These are phyloP conservation scores for Erebia aethiops DNA, from an alignment of 2,888 invertebrate genomes.

Conservation along the genomic window DNA sequence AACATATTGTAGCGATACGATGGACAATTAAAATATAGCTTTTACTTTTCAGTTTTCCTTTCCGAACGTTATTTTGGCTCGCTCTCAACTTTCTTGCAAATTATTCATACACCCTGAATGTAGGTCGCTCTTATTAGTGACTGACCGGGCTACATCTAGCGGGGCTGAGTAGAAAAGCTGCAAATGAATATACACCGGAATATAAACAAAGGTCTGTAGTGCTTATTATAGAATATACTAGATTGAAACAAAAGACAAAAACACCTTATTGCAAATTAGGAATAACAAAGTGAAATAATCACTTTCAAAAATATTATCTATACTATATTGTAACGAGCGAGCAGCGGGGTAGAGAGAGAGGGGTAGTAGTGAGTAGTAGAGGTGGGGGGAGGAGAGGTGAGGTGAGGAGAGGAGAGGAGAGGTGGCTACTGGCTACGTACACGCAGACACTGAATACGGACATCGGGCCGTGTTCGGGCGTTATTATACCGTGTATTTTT, in stretches of 20 bases:
- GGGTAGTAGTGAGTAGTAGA: too few relatives aligned
- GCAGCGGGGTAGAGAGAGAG: too few relatives aligned
- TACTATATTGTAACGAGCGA: too few relatives aligned
- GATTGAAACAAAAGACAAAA: background rate
- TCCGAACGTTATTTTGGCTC: conserved; percentile 30
- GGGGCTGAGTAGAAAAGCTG: conserved; percentile 9
- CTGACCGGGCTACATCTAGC: conserved; percentile 50
- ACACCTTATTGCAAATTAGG: background rate
- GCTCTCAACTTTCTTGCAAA: conserved; percentile 58
- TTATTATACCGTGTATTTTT: too few relatives aligned
- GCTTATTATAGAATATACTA: conserved; percentile 5
- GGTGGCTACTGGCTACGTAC: too few relatives aligned
- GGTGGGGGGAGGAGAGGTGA: too few relatives aligned
- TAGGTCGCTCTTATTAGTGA: conserved; percentile 59
- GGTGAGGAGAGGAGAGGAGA: too few relatives aligned
- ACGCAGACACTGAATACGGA: too few relatives aligned
- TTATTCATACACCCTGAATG: conserved; percentile 69
- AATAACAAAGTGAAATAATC: too few relatives aligned
- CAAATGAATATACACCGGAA: conserved; percentile 15
- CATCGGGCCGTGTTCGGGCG: too few relatives aligned
- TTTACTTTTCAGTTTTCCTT: conserved; percentile 12
- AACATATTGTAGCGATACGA: background rate
- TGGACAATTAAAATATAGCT: conserved; percentile 13
- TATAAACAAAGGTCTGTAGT: conserved; percentile 3
- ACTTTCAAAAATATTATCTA: too few relatives aligned